Conservation (phyloP, 2,888 invertebrate genomes). For the Nasonovia ribisnigri region DNA sequence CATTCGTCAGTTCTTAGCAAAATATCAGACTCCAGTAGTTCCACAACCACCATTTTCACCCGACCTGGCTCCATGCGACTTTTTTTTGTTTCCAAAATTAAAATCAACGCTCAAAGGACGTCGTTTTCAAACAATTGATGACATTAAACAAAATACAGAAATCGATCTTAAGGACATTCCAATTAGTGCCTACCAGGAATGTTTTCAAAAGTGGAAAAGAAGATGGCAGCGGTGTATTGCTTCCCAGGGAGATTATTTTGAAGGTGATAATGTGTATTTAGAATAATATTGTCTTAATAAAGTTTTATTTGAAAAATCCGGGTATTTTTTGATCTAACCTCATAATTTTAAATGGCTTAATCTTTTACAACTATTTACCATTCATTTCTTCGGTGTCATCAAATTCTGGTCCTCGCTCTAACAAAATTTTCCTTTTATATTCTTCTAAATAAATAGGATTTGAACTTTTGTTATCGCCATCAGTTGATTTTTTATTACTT, state of each 20-base stretch:
- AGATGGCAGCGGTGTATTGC: constrained; percentile 12
- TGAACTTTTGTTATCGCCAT: constrained; percentile 71
- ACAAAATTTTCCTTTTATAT: constrained; percentile 82
- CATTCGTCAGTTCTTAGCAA: constrained; percentile 16
- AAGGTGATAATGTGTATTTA: neutral
- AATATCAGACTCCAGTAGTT: constrained; percentile 20
- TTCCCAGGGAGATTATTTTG: constrained; percentile 15
- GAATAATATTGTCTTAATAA: neutral
- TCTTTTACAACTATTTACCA: constrained; percentile 68
- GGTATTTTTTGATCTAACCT: constrained; percentile 15
- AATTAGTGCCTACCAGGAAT: constrained; percentile 25
- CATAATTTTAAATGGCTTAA: neutral
- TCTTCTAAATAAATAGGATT: constrained; percentile 81
- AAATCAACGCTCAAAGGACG: too few species aligned
- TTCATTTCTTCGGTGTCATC: constrained; percentile 71
- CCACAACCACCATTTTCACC: neutral
- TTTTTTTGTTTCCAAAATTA: too few species aligned
- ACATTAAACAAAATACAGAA: neutral
- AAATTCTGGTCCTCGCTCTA: constrained; percentile 77
- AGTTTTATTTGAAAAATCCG: neutral
- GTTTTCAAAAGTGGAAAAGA: constrained; percentile 35
- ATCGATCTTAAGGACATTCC: constrained; percentile 11
- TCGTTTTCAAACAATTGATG: neutral
- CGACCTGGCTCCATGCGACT: too few species aligned
- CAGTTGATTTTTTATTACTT: constrained; percentile 67